These are phyloP conservation scores for Orientallactaga sibirica DNA, from an alignment of 2,797 vertebrate species.

Conservation along the genomic window DNA sequence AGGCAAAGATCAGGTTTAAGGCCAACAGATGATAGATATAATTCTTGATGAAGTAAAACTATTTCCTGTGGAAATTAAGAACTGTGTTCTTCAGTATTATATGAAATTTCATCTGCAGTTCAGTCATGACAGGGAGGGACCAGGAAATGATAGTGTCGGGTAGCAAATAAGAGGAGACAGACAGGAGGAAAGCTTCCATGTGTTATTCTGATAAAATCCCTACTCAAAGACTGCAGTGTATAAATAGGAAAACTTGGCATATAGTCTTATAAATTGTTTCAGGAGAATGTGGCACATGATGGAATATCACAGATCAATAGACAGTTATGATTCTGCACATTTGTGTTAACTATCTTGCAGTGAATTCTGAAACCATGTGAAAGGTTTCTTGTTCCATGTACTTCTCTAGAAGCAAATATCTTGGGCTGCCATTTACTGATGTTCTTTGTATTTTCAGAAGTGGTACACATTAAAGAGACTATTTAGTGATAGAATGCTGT, in stretches of 20 bases:
- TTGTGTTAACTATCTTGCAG: neutral
- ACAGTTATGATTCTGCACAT: neutral
- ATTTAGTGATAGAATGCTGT: neutral
- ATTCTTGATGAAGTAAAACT: slow-evolving; percentile 21
- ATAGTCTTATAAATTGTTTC: neutral
- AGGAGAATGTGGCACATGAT: neutral
- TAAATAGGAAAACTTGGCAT: neutral
- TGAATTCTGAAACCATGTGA: neutral
- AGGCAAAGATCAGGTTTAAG: neutral
- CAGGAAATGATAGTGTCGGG: neutral
- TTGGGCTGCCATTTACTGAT: neutral
- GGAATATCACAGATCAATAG: neutral
- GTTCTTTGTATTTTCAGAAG: neutral
- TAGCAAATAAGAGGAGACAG: neutral
- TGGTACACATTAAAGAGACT: neutral
- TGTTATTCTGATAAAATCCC: neutral
- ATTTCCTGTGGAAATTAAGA: neutral
- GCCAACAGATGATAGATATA: neutral
- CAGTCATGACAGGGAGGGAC: neutral
- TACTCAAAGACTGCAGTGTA: neutral
- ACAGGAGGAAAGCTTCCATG: neutral
- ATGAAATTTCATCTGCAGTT: neutral
- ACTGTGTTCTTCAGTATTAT: neutral
- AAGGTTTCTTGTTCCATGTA: neutral
- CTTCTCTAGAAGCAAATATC: neutral